Evolutionary conservation across 2,888 invertebrate genomes (phyloP).

Genomic region (Lumbricus terrestris): DNA sequence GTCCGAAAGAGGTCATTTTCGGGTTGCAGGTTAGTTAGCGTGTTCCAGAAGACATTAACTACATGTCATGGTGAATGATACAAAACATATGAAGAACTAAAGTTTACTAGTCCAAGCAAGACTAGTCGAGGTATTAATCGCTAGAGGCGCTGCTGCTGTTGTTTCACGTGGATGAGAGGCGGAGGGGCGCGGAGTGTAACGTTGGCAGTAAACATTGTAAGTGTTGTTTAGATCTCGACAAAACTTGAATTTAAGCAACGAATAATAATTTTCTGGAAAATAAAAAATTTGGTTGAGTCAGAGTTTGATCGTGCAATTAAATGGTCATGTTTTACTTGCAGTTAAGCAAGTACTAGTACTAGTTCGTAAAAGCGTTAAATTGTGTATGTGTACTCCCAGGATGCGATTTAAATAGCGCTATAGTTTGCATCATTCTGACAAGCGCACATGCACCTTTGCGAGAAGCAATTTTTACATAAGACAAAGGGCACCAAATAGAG

Average conservation of each 20-base stretch:
- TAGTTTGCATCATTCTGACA: no score
- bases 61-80: no score
- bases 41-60: no score
- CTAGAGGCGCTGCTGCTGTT: background rate
- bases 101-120: background rate
- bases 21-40: no score
- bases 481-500: no score
- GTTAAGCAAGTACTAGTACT: background rate
- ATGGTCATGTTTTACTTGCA: background rate
- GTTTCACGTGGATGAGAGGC: background rate
- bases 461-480: no score
- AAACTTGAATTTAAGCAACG: background rate
- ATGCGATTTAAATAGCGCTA: background rate
- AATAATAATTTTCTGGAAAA: background rate
- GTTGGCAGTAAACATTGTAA: background rate
- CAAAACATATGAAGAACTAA: no score
- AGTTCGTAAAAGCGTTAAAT: background rate
- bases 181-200: background rate
- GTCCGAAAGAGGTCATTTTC: no score
- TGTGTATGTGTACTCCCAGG: background rate
- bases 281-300: background rate
- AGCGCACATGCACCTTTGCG: no score
- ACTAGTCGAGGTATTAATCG: background rate
- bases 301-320: background rate
- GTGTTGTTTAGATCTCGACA: background rate